A percentile compares a stretch with the other conserved stretches of the same genome.
phyloP scores from a whole-genome alignment of 2,113 vertebrate genomes.

The Hippocampus zosterae region DNA sequence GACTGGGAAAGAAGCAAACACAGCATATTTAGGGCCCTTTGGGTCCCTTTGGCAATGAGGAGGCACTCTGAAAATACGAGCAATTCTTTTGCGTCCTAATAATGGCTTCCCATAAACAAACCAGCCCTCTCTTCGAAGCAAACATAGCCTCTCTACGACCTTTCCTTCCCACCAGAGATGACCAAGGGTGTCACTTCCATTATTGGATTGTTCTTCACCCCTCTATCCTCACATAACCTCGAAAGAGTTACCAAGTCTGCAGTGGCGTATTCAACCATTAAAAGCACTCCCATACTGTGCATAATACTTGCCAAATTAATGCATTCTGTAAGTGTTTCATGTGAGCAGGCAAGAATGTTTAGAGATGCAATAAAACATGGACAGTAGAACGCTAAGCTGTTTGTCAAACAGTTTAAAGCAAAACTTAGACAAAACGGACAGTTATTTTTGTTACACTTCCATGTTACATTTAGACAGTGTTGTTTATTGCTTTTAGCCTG shows the following conservation, averaged over 20 bases:
- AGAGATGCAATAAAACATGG: background rate
- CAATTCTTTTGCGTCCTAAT: slow-evolving; percentile 18
- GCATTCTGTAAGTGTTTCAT: background rate
- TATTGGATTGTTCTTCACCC: background rate
- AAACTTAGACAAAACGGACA: background rate
- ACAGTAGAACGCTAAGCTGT: background rate
- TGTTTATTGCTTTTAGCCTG: background rate
- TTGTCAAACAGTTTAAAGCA: background rate
- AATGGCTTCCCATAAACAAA: slow-evolving; percentile 39
- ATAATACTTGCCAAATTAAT: background rate
- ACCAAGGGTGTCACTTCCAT: slow-evolving; percentile 24
- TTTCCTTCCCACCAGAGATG: slow-evolving; percentile 30
- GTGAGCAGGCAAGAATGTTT: background rate
- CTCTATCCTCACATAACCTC: background rate
- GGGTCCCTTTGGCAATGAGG: background rate
- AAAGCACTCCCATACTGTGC: background rate
- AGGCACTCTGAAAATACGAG: slow-evolving; percentile 7
- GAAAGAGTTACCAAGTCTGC: background rate
- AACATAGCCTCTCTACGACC: slow-evolving; percentile 41
- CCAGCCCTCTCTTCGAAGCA: slow-evolving; percentile 20
- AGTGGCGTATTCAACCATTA: background rate
- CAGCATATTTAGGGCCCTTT: background rate
- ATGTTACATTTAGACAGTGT: background rate
- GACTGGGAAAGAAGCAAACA: background rate
- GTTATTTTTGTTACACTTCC: background rate